phyloP scores from a whole-genome alignment of 2,888 invertebrate species.

The Timema cristinae region DNA sequence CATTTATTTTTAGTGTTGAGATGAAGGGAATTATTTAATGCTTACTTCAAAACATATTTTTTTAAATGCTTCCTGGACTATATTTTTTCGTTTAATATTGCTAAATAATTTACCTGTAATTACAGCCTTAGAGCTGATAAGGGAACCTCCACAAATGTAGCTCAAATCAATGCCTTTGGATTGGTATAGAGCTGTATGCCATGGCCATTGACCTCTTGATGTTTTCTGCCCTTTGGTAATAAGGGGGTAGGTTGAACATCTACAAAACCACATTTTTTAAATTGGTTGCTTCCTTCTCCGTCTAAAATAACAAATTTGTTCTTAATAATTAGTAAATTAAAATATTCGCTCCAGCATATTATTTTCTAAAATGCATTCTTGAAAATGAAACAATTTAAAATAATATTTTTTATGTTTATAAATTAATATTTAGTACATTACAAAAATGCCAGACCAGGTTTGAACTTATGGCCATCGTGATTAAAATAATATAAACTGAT shows the following conservation, averaged over 20 bases:
- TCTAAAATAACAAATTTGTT: background rate
- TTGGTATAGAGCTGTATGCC: conserved; percentile 63
- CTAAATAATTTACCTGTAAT: conserved; percentile 46
- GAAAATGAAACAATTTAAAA: too few relatives aligned
- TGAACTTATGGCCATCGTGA: too few relatives aligned
- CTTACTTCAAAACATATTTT: too few relatives aligned
- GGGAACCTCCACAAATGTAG: conserved; percentile 62
- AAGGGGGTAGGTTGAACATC: conserved; percentile 49
- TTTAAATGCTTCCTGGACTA: too few relatives aligned
- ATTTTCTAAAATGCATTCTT: too few relatives aligned
- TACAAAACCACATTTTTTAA: conserved; percentile 49
- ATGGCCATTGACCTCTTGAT: conserved; percentile 61
- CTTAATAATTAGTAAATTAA: background rate
- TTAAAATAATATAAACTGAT: too few relatives aligned
- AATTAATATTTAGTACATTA: too few relatives aligned
- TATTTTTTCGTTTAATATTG: background rate
- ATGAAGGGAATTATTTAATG: too few relatives aligned
- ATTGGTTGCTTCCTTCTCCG: background rate
- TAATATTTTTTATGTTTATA: too few relatives aligned
- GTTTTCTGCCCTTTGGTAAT: conserved; percentile 58
- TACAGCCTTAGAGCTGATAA: conserved; percentile 53
- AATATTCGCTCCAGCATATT: too few relatives aligned
- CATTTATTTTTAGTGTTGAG: too few relatives aligned
- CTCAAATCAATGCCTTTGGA: conserved; percentile 46
- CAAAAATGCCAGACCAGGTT: too few relatives aligned